A percentile compares a stretch with the other conserved stretches of the same genome.
phyloP scores from a whole-genome alignment of 2,888 invertebrate genomes.

The Timema podura region DNA sequence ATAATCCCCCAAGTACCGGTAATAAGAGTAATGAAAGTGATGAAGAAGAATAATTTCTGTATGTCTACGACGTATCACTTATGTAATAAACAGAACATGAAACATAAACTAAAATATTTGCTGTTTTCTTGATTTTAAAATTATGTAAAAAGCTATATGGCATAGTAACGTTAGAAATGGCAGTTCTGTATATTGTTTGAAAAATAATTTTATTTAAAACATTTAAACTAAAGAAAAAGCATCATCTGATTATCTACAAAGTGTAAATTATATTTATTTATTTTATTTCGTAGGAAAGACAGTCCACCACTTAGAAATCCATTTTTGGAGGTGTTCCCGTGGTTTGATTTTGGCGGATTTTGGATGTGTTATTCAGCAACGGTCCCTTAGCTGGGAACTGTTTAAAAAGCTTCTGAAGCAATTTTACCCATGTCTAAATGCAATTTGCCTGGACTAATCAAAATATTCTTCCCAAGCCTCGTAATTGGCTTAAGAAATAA shows the following conservation, averaged over 20 bases:
- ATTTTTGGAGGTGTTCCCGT: neutral
- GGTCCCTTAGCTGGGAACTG: neutral
- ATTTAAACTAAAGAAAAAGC: too few relatives aligned
- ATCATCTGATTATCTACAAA: too few relatives aligned
- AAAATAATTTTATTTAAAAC: too few relatives aligned
- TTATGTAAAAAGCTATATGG: too few relatives aligned
- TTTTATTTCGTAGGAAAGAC: neutral
- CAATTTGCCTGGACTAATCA: neutral
- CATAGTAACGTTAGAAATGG: too few relatives aligned
- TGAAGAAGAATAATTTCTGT: neutral
- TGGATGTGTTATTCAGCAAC: neutral
- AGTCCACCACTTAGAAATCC: neutral
- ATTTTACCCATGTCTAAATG: neutral
- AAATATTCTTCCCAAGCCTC: too few relatives aligned
- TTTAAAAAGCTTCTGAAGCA: constrained; percentile 5
- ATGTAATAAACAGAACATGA: too few relatives aligned
- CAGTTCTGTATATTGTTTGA: too few relatives aligned
- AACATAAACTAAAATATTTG: too few relatives aligned
- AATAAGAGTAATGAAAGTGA: neutral
- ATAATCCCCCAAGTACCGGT: neutral
- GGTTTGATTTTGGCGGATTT: neutral
- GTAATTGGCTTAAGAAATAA: too few relatives aligned
- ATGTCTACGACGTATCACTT: neutral
- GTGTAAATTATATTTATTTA: too few relatives aligned
- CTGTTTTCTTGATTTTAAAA: too few relatives aligned